phyloP scores from a whole-genome alignment of 2,797 vertebrate species.

The Argentina silus region DNA sequence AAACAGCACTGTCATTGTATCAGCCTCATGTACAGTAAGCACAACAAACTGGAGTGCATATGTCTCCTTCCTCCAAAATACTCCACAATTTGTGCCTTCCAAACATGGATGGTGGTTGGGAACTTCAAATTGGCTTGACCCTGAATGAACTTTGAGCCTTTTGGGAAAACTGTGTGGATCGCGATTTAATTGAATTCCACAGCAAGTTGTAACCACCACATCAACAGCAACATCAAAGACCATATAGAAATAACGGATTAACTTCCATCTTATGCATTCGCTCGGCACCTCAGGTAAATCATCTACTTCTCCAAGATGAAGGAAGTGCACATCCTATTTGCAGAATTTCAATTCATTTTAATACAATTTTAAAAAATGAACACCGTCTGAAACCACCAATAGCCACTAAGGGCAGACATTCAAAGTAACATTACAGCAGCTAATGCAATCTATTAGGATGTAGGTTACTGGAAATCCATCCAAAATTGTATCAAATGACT shows the following conservation, averaged over 20 bases:
- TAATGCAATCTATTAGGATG: background rate
- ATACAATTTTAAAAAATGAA: background rate
- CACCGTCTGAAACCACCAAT: conserved; percentile 8
- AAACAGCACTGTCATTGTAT: too few relatives aligned
- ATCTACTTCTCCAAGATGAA: background rate
- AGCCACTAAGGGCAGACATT: background rate
- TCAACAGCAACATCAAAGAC: conserved; percentile 69
- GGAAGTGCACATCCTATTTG: conserved; percentile 11
- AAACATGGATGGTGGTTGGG: conserved; percentile 35
- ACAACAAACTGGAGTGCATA: too few relatives aligned
- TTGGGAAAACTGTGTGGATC: conserved; percentile 52
- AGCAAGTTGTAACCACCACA: conserved; percentile 57
- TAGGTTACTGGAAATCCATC: background rate
- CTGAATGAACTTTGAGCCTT: conserved; percentile 56
- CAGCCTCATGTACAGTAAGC: too few relatives aligned
- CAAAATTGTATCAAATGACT: background rate
- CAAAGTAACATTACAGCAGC: background rate
- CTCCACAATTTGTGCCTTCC: conserved; percentile 5
- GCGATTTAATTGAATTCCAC: conserved; percentile 76
- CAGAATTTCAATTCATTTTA: conserved; percentile 12
- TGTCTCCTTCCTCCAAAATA: too few relatives aligned
- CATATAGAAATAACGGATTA: conserved; percentile 75
- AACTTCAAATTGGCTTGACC: conserved; percentile 49
- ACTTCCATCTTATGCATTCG: conserved; percentile 72
- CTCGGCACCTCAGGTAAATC: conserved; percentile 66